Evolutionary conservation across 2,888 invertebrate species (phyloP), one percentile per base, ranked within the genome.

Genomic region (Cosmorhoe ocellata): DNA sequence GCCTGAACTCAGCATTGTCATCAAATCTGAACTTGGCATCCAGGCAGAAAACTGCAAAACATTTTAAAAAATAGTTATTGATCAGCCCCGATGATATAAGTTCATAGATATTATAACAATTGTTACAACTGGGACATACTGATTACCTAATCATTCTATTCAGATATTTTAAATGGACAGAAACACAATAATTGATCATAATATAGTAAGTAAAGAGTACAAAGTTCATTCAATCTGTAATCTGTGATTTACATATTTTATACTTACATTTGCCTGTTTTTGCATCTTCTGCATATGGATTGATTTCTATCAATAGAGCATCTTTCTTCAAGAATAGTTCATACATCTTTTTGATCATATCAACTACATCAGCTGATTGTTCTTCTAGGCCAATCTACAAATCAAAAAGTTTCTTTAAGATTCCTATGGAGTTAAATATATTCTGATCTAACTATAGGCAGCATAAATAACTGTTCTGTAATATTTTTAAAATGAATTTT

Each of bases 1-100:
- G 98, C 56, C 98, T 93, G 83, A 95, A 98, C 52, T 95, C 94
- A 0, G 98, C 96, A 75, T 98, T 99, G 84, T 98, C 98, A 75
- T 99, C 98, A 76, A 98, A 98, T 69, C 97, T 93, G 81, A 98
- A 95, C 81, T 99, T 99, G 62, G 98, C 98, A 85, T 99, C 98
- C 80, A 99, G 91, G 66, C 98, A 97, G 81, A 94, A 97, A 79
- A 95, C 98, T 98, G 74, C 24, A 84, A 80, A 63, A 62, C 4
- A 32, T n/a, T n/a, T 1, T 1, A 32, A 10, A 32, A 14, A 14
- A 13, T 32, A 13, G 2, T 6, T 24, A 7, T 24, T 24, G 5
- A 18, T n/a, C n/a, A n/a, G n/a, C n/a, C n/a, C n/a, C n/a, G n/a
- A n/a, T n/a, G n/a, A n/a, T n/a, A n/a, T n/a, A n/a, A n/a, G n/a